Evolutionary conservation across 2,888 invertebrate species (phyloP), one percentile per base, ranked within the genome.

Genomic region (Colostygia pectinataria): DNA sequence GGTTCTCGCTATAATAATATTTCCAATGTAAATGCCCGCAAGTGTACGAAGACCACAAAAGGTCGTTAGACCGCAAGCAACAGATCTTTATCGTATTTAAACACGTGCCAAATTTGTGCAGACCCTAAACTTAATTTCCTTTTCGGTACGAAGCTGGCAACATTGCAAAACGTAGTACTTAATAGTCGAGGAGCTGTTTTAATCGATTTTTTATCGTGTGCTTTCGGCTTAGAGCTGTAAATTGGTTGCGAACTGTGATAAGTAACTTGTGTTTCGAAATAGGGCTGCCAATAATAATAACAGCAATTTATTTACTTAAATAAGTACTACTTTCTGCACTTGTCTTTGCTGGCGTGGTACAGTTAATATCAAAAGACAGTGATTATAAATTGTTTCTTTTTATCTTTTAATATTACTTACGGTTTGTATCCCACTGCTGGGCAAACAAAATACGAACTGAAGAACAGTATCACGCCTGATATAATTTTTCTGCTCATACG

Each of bases 111-210:
- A 62, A 62, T 55, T 60, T 51, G 53, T 32, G 53, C 40, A 50
- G 54, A 55, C 54, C 53, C 55, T 58, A 54, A 62, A 62, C 54
- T 59, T 62, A 60, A 62, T 62, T 62, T 62, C 57, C 57, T 57
- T 39, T 45, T 50, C 42, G 51, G 49, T 47, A 52, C 52, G 44
- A 43, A 46, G 55, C 49, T 60, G 60, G 58, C 58, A 58, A 51
- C 55, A 47, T 34, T 34, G 34, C 34, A 28, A 36, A 33, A 33
- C 32, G 10, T 49, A 43, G 20, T 27, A 27, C 7, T 13, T 38
- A 27, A 42, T 23, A 9, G 37, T 14, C 14, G 36, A 28, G n/a
- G n/a, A n/a, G n/a, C 13, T 4, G 18, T 10, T 20, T 9, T 8
- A 29, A 27, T 2, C 12, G 8, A 23, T 20, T 43, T 33, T 39